Base-by-base conservation (phyloP, 2,113 vertebrate genomes). In the Mastomys natalensis region DNA sequence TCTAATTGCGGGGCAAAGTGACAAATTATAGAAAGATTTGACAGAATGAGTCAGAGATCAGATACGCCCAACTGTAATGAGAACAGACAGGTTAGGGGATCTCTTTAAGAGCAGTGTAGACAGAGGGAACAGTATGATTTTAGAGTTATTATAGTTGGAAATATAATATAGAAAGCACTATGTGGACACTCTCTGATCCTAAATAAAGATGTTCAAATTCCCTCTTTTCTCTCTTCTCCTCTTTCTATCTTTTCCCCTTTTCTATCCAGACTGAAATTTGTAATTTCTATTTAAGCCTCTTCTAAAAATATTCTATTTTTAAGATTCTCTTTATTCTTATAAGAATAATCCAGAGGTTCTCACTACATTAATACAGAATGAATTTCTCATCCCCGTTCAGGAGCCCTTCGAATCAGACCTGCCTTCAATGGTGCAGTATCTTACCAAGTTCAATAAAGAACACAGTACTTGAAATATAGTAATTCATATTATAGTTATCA, bases 171-270 rank as follows among this genome's bases (percentile, higher is more conserved):
- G n/a, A 1, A 19, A 55, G 29, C 31, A 26, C 4, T 2, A 2
- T n/a, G 29, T 60, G 21, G 7, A 8, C n/a, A 26, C 1, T 37
- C 37, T 48, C 9, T n/a, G 34, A 66, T 26, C 10, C 37, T 73
- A 48, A 19, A 29, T 29, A 51, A 68, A 40, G 1, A 1, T 66
- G 12, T 37, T 0, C 12, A 22, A 55, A 10, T 3, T 7, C 6
- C 17, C 29, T 70, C 24, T 78, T 5, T n/a, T 22, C 53, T 90
- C 34, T 40, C 22, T 60, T 22, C 37, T 13, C 9, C 22, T 15
- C 51, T 29, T 26, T 40, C n/a, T 15, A 3, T 29, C 48, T 19
- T 37, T 31, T 80, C 16, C 7, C 3, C 3, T 4, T 21, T 15
- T 90, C 16, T n/a, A 3, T 70, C 1, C 29, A 15, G 9, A 26